phyloP scores from a whole-genome alignment of 2,797 vertebrate genomes.

The Xiphorhynchus erythropygius region DNA sequence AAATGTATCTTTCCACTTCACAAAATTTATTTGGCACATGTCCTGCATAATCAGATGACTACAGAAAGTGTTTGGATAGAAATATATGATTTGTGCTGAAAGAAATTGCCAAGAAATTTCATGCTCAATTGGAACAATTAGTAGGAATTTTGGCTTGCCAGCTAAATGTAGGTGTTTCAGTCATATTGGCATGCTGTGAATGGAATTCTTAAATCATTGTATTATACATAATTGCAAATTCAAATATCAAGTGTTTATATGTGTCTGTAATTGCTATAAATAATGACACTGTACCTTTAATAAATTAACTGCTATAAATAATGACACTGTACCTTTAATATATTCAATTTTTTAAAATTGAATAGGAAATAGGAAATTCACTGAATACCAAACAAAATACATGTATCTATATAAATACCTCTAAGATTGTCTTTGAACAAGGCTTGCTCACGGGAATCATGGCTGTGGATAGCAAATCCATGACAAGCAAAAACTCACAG shows the following conservation, averaged over 20 bases:
- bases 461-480: not conserved
- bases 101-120: conserved; percentile 52
- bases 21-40: conserved; percentile 40
- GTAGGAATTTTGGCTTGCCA: conserved; percentile 44
- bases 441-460: not conserved
- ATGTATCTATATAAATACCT: not conserved
- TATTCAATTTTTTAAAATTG: no score
- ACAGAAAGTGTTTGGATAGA: conserved; percentile 32
- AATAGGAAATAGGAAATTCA: not conserved
- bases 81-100: conserved; percentile 37
- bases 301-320: not conserved
- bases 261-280: conserved; percentile 1
- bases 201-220: conserved; percentile 39
- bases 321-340: no score
- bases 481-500: not conserved
- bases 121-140: conserved; percentile 43
- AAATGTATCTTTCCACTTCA: conserved; percentile 73
- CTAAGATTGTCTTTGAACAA: not conserved
- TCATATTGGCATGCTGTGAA: not conserved
- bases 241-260: conserved; percentile 27
- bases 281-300: not conserved
- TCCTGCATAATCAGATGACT: conserved; percentile 15
- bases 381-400: not conserved
- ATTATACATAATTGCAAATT: not conserved
- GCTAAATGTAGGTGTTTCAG: conserved; percentile 51